phyloP scores from a whole-genome alignment of 1,140 invertebrate genomes.

The Oryctes rhinoceros region DNA sequence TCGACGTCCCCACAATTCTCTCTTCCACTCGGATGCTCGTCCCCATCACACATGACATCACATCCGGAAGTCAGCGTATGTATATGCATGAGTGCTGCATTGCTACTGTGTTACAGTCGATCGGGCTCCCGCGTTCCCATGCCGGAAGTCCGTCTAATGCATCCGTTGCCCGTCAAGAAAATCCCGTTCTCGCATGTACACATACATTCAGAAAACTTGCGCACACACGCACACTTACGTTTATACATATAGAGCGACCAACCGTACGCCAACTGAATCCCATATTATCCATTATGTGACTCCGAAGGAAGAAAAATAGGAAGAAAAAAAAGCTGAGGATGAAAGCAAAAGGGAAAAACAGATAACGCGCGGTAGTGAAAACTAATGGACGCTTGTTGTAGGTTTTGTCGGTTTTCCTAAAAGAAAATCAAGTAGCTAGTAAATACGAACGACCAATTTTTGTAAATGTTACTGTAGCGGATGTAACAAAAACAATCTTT shows the following conservation, averaged over 20 bases:
- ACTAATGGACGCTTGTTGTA: conserved; percentile 9
- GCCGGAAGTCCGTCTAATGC: conserved; percentile 62
- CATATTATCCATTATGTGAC: conserved; percentile 30
- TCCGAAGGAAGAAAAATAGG: conserved; percentile 17
- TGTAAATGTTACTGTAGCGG: too few relatives aligned
- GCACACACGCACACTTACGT: conserved; percentile 4
- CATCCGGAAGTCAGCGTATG: conserved; percentile 60
- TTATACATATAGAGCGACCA: conserved; percentile 23
- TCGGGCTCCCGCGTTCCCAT: conserved; percentile 55
- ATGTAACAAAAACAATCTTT: too few relatives aligned
- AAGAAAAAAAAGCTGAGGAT: background rate
- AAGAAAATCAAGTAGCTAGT: background rate
- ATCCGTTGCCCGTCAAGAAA: conserved; percentile 53
- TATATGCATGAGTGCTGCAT: conserved; percentile 61
- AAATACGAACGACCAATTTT: background rate
- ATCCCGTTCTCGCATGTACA: conserved; percentile 23
- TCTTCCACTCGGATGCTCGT: conserved; percentile 58
- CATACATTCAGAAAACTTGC: conserved; percentile 5
- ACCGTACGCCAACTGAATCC: background rate
- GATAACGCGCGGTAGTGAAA: conserved; percentile 13
- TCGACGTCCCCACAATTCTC: conserved; percentile 50
- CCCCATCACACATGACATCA: conserved; percentile 58
- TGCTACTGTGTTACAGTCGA: conserved; percentile 58
- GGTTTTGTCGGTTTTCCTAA: background rate
- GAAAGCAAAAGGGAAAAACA: conserved; percentile 30